Percentiles rank a stretch among this genome's conserved stretches.
Evolutionary conservation across 1,140 invertebrate genomes (phyloP).

Genomic region (Gonioctena quinquepunctata): DNA sequence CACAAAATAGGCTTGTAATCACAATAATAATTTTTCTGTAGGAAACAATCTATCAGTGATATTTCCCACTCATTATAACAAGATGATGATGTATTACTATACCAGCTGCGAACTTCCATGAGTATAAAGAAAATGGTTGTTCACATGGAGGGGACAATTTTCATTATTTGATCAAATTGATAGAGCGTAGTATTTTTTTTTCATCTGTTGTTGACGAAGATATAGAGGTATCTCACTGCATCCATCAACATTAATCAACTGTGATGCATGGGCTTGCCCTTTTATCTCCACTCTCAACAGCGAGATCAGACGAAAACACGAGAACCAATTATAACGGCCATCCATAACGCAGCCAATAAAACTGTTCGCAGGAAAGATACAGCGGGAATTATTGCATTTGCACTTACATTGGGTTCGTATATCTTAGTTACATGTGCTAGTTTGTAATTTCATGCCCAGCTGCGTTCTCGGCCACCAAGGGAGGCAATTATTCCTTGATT

Average conservation of each 20-base stretch:
- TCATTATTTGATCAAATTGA: too few relatives aligned
- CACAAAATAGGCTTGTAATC: too few relatives aligned
- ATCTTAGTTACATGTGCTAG: slow-evolving; percentile 40
- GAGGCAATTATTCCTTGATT: slow-evolving; percentile 27
- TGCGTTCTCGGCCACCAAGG: slow-evolving; percentile 17
- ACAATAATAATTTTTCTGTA: too few relatives aligned
- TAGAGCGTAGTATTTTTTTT: too few relatives aligned
- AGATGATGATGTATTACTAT: too few relatives aligned
- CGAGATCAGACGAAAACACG: slow-evolving; percentile 28
- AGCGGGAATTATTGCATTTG: slow-evolving; percentile 44
- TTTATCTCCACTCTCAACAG: not conserved
- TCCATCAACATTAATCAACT: not conserved
- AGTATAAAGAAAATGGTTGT: too few relatives aligned
- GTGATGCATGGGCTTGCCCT: not conserved
- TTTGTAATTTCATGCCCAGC: slow-evolving; percentile 30
- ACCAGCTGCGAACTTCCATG: too few relatives aligned
- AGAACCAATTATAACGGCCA: slow-evolving; percentile 44
- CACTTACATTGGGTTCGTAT: slow-evolving; percentile 42
- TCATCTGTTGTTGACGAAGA: not conserved
- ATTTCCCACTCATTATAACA: too few relatives aligned
- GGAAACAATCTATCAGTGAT: too few relatives aligned
- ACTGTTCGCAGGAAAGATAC: slow-evolving; percentile 41
- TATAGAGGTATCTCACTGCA: not conserved
- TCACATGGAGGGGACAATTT: too few relatives aligned
- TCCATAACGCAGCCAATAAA: slow-evolving; percentile 45